These are phyloP conservation scores for Poecilus cupreus DNA, from an alignment of 2,888 invertebrate species.

Conservation along the genomic window DNA sequence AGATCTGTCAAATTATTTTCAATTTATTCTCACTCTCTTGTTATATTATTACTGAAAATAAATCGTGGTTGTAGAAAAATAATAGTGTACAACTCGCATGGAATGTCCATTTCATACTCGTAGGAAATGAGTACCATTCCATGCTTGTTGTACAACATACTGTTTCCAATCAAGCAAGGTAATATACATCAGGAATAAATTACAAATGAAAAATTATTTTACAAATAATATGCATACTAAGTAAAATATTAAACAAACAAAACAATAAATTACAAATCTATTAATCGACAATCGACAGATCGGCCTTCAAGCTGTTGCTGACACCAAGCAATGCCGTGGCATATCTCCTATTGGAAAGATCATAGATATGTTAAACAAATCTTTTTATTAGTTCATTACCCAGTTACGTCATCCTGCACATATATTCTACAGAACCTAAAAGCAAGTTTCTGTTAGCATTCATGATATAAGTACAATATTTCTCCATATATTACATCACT, in stretches of 20 bases:
- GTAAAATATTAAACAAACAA: conserved; percentile 16
- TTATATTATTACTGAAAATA: too few species aligned
- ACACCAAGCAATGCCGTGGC: not conserved
- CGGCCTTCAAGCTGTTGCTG: conserved; percentile 7
- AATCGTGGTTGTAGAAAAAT: too few species aligned
- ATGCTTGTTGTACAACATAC: too few species aligned
- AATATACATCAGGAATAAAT: too few species aligned
- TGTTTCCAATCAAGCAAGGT: too few species aligned
- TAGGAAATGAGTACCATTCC: too few species aligned
- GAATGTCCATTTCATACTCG: too few species aligned
- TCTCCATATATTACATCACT: not conserved
- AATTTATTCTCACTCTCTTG: too few species aligned
- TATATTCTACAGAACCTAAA: not conserved
- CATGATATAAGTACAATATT: not conserved
- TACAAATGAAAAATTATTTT: not conserved
- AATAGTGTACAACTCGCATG: too few species aligned
- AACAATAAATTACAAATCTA: conserved; percentile 23
- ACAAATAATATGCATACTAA: not conserved
- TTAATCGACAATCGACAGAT: not conserved
- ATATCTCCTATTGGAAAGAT: conserved; percentile 11
- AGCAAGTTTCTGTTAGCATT: not conserved
- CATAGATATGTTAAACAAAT: conserved; percentile 6
- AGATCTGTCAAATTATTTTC: too few species aligned
- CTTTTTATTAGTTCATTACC: conserved; percentile 17
- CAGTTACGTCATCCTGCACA: conserved; percentile 3